These are phyloP conservation scores for Rhagium mordax DNA, from an alignment of 2,888 invertebrate species.

Conservation along the genomic window DNA sequence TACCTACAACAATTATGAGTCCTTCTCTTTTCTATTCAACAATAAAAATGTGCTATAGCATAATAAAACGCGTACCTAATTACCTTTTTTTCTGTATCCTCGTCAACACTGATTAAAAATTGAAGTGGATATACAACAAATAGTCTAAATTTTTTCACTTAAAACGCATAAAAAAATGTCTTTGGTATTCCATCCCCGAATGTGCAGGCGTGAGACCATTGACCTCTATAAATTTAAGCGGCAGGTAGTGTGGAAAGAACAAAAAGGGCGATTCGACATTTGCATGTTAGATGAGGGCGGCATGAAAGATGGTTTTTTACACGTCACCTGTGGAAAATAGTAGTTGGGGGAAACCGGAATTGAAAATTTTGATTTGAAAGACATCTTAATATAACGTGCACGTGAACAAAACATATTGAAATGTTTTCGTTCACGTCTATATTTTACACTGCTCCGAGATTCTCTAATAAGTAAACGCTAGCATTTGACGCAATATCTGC, in stretches of 20 bases:
- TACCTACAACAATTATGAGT: too few species aligned
- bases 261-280: conserved; percentile 55
- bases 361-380: conserved; percentile 14
- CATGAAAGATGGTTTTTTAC: conserved; percentile 51
- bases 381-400: too few species aligned
- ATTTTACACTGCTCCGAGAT: too few species aligned
- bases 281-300: conserved; percentile 54
- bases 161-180: conserved; percentile 11
- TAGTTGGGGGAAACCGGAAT: conserved; percentile 25
- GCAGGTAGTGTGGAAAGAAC: conserved; percentile 54
- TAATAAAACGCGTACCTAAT: too few species aligned
- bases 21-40: too few species aligned
- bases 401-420: too few species aligned
- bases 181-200: conserved; percentile 35
- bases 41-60: too few species aligned
- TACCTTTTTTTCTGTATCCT: too few species aligned
- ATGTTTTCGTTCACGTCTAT: too few species aligned
- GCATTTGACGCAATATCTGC: too few species aligned
- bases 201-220: conserved; percentile 42
- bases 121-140: neutral
- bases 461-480: too few species aligned
- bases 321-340: conserved; percentile 48
- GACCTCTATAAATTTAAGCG: conserved; percentile 54
- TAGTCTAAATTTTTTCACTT: neutral
- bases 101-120: too few species aligned